Evolutionary conservation across 2,888 invertebrate species (phyloP), one percentile per base, ranked within the genome.

Genomic region (Stenolophus ochropezus): DNA sequence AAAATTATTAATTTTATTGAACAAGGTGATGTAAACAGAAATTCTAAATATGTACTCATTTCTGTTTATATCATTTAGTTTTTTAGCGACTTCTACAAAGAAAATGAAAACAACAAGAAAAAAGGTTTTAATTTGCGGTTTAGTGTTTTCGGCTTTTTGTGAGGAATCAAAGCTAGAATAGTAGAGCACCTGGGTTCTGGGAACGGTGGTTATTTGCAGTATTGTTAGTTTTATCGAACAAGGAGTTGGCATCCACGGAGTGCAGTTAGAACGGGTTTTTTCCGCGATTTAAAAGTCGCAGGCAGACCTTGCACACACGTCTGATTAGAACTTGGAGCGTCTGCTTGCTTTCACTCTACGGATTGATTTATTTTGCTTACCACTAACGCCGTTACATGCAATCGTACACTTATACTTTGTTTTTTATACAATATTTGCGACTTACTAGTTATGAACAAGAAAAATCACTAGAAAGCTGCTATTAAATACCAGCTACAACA

Each of bases 181-280:
- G 21, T 21, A 74, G n/a, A 74, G 51, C 53, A 14, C 14, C 23
- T 14, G 25, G 11, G 11, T 74, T 74, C 74, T 20, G 2, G 53
- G 74, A 74, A 74, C 11, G 8, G 25, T 51, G 11, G 74, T n/a
- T 74, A 47, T 73, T 42, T 73, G 47, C 49, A 21, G 21, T 73
- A 73, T 74, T 74, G 51, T 74, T 74, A 53, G 74, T 74, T 51
- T 23, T 27, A 74, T 74, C 74, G 51, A 74, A 51, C 74, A 74
- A 25, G 74, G 27, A 74, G 74, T 53, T 53, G 74, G 74, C 51
- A 74, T 73, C 73, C 49, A 18, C n/a, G 47, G 42, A n/a, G 42
- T 47, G 33, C 33, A 71, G 49, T 73, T 23, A 53, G 53, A 74
- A 74, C 74, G 74, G 51, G 74, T 49, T 74, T 74, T 74, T 74